phyloP scores from a whole-genome alignment of 2,888 invertebrate species.

The Furcula furcula region DNA sequence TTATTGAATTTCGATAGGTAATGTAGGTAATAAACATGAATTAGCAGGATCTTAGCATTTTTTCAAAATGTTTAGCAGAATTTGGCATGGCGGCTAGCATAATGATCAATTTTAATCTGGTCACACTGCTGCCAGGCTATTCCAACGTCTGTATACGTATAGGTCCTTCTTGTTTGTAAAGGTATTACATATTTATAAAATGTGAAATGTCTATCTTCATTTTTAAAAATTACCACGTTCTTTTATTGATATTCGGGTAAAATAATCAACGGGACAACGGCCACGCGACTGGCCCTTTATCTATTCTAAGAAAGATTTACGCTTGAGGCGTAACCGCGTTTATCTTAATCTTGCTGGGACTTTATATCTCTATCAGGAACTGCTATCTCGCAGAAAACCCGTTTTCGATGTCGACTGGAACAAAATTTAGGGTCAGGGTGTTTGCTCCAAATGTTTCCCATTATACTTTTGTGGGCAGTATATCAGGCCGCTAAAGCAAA shows the following conservation, averaged over 20 bases:
- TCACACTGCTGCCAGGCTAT: no score
- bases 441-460: neutral
- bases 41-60: no score
- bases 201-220: no score
- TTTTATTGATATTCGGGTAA: conserved; percentile 37
- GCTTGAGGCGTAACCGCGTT: conserved; percentile 54
- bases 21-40: no score
- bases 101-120: no score
- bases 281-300: conserved; percentile 60
- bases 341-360: conserved; percentile 58
- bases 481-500: no score
- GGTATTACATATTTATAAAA: no score
- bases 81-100: no score
- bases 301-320: conserved; percentile 59
- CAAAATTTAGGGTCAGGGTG: neutral
- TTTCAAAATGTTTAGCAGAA: no score
- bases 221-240: neutral
- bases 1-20: no score
- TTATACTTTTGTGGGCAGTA: neutral
- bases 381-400: conserved; percentile 24
- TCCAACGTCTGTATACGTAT: no score
- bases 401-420: neutral
- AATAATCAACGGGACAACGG: conserved; percentile 48
- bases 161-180: no score
- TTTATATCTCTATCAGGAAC: conserved; percentile 53